Base-by-base conservation (phyloP, 2,113 vertebrate species). In the Mystacornis crossleyi region DNA sequence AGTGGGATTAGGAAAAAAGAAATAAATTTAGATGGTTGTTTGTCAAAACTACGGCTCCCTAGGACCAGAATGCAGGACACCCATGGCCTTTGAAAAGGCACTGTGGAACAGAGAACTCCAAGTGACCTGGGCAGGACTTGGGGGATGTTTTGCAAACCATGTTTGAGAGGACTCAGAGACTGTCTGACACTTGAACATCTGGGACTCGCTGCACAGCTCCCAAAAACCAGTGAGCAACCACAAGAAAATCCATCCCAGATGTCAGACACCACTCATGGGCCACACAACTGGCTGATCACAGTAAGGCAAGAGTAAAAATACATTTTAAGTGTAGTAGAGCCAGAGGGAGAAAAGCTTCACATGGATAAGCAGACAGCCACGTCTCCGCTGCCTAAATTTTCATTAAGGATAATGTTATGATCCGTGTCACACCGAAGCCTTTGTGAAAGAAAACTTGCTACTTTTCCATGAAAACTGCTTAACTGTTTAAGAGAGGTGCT, bases 181-280 rank as follows among this genome's bases (percentile, higher is more conserved):
- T 89, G 55, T 83, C 55, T 85, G 42, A 87, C 62, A 67, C n/a
- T 29, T 26, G 90, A 95, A 93, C 94, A 93, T 86, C 92, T 96
- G 88, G 88, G 79, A 51, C 57, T 87, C 31, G 0, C 29, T 21
- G 74, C 86, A 55, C 24, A 72, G 72, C 71, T 97, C 78, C 84
- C 80, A 89, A 36, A 80, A 95, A 80, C 47, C 95, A 85, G 42
- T 26, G 71, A 93, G 71, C 85, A 50, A 81, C 81, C 75, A 53
- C 62, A 58, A 82, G 79, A 65, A 88, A 81, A 65, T 29, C 51
- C 51, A 60, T 45, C 61, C 85, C 89, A 96, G 88, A 77, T 93
- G 83, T 90, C 31, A 60, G 58, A 69, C 57, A 65, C n/a, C 9
- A 55, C 81, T 69, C 77, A 80, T 11, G 86, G 93, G 91, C 66